Evolutionary conservation across 2,888 invertebrate species (phyloP), one percentile per base, ranked within the genome.

Genomic region (Teleogryllus oceanicus): DNA sequence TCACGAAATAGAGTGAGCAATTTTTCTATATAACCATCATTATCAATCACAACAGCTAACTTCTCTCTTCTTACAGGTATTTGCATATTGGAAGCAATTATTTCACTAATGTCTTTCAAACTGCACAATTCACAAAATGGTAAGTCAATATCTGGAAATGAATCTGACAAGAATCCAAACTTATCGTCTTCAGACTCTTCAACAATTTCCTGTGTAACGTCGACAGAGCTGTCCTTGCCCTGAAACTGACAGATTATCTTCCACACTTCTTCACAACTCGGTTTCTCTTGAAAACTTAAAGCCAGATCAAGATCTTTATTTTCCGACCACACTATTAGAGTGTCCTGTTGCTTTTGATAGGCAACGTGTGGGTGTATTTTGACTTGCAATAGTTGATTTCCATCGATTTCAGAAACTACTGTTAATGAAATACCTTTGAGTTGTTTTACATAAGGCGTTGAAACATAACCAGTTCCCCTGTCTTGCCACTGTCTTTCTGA

Each of bases 111-210:
- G 62, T 62, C 62, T 62, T 62, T 62, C 16, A 62, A n/a, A 18
- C 62, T 13, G n/a, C 62, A 18, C 62, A 62, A 62, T n/a, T 62
- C 62, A n/a, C 62, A 62, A 62, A n/a, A 62, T 16, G 62, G 62
- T n/a, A 62, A n/a, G 16, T 62, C 62, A 13, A 62, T n/a, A 4
- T 13, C 16, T 18, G 62, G 62, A 62, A n/a, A 18, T n/a, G 62
- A 18, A 62, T 62, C 62, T 18, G 62, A n/a, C 8, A 62, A 62
- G 4, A 62, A n/a, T 4, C n/a, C 62, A 62, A 62, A 62, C n/a
- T 62, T 62, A 62, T 62, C 62, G 62, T 62, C 62, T n/a, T 62
- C 62, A n/a, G 62, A 62, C 16, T 62, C 62, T 62, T 62, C 62
- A 18, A 62, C 62, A 62, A 62, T n/a, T 4, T 62, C 62, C n/a